Evolutionary conservation across 2,888 invertebrate genomes (phyloP).

Genomic region (Dryobotodes eremita): DNA sequence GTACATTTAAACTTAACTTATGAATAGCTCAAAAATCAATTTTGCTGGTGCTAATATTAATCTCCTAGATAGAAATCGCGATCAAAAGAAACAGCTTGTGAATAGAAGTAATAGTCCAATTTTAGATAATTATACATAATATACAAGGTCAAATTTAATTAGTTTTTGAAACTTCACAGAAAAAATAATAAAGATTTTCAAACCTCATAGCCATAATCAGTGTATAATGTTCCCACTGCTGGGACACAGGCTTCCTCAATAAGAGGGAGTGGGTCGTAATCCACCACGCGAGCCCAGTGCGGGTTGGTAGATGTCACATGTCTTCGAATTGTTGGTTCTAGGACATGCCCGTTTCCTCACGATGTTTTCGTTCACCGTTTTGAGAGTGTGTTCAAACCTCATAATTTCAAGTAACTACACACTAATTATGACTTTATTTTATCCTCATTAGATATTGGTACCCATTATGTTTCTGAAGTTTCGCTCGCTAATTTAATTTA

Average conservation of each 20-base stretch:
- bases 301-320: too few species aligned
- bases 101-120: slow-evolving; percentile 61
- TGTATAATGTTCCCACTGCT: background rate
- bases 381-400: background rate
- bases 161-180: background rate
- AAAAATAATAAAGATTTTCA: background rate
- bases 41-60: slow-evolving; percentile 71
- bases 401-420: background rate
- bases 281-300: background rate
- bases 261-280: background rate
- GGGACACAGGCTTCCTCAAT: background rate
- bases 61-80: slow-evolving; percentile 45
- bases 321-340: background rate
- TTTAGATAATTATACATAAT: slow-evolving; percentile 50
- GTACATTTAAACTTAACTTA: slow-evolving; percentile 16
- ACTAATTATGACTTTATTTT: background rate
- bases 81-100: slow-evolving; percentile 44
- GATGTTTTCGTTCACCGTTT: background rate
- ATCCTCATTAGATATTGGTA: background rate
- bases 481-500: background rate
- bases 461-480: background rate
- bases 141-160: background rate
- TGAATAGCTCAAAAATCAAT: slow-evolving; percentile 63
- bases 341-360: background rate
- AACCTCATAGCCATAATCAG: background rate